These are phyloP conservation scores for Pseudotriccus pelzelni DNA, from an alignment of 2,797 vertebrate species.

Conservation along the genomic window DNA sequence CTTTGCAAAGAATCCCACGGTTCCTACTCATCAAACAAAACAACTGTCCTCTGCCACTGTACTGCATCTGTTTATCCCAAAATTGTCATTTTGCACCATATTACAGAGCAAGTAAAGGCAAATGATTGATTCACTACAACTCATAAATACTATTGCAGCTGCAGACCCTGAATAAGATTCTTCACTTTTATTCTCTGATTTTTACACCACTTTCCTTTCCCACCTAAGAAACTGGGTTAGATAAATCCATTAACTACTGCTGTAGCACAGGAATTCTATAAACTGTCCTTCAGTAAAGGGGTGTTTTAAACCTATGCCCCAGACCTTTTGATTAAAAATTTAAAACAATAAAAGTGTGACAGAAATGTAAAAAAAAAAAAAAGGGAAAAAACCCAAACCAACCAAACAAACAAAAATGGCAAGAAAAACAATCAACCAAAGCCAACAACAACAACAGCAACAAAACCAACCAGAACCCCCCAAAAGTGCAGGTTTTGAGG, in stretches of 20 bases:
- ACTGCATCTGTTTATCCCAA: background rate
- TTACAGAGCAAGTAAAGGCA: background rate
- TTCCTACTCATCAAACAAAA: background rate
- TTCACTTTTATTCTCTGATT: background rate
- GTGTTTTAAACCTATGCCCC: background rate
- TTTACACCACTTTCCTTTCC: background rate
- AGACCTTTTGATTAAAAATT: background rate
- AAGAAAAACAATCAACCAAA: background rate
- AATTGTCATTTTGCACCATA: background rate
- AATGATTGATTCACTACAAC: background rate
- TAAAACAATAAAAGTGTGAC: background rate
- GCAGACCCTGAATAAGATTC: background rate
- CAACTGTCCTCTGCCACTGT: background rate
- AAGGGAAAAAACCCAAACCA: too few species aligned
- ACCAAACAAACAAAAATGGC: rapidly evolving
- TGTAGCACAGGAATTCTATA: background rate
- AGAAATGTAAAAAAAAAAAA: background rate
- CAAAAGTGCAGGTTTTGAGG: background rate
- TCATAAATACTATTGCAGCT: background rate
- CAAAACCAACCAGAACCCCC: background rate
- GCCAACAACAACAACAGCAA: background rate
- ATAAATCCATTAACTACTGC: background rate
- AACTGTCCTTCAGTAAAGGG: background rate
- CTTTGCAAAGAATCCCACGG: background rate
- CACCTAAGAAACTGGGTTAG: background rate